Percentiles rank a stretch among this genome's conserved stretches.
Evolutionary conservation across 2,113 vertebrate species (phyloP).

Genomic region (Ptilonorhynchus violaceus): DNA sequence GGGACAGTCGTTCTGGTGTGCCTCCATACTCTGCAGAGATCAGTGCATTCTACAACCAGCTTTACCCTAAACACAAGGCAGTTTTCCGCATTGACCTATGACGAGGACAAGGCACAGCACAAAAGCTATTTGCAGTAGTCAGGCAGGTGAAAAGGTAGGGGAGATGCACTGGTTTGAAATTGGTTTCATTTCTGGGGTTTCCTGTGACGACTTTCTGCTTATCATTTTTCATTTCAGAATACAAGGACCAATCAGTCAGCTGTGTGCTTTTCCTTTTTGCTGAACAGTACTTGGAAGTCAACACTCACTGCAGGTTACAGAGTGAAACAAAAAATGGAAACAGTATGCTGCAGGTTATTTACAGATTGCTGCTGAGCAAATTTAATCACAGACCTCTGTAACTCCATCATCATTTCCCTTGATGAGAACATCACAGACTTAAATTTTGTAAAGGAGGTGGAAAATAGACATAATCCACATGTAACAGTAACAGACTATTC

Average conservation of each 20-base stretch:
- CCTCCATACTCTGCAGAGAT: not conserved
- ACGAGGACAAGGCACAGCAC: not conserved
- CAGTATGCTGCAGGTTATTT: constrained; percentile 68
- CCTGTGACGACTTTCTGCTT: constrained; percentile 18
- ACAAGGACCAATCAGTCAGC: not conserved
- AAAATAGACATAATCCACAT: constrained; percentile 56
- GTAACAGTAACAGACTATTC: constrained; percentile 70
- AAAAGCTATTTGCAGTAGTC: not conserved
- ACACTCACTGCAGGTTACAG: constrained; percentile 28
- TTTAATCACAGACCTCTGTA: constrained; percentile 73
- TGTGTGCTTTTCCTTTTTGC: not conserved
- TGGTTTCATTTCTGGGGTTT: constrained; percentile 11
- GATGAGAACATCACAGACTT: constrained; percentile 69
- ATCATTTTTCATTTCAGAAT: constrained; percentile 27
- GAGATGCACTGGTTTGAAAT: not conserved
- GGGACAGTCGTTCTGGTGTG: not conserved
- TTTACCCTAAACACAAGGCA: not conserved
- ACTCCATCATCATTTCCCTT: constrained; percentile 72
- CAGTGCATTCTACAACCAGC: not conserved
- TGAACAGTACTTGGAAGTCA: constrained; percentile 51
- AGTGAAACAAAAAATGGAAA: constrained; percentile 66
- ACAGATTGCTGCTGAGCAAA: constrained; percentile 67
- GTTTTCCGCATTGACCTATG: not conserved
- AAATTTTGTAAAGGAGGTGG: constrained; percentile 69
- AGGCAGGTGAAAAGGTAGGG: not conserved